These are phyloP conservation scores for Mesitornis unicolor DNA, from an alignment of 2,113 vertebrate genomes.

Conservation along the genomic window DNA sequence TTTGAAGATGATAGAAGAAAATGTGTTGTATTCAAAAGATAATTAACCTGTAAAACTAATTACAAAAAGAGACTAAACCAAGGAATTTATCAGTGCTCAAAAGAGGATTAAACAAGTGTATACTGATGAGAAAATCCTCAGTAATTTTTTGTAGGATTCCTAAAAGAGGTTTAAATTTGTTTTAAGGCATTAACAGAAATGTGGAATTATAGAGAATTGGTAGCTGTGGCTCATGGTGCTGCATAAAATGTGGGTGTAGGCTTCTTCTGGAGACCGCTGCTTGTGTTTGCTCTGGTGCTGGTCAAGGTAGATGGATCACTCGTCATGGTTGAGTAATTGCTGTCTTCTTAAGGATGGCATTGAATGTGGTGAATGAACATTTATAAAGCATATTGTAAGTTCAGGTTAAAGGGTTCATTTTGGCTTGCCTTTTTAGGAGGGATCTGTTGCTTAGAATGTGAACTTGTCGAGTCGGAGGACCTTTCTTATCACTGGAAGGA, in stretches of 20 bases:
- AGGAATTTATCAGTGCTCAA: conserved; percentile 12
- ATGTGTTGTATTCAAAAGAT: conserved; percentile 16
- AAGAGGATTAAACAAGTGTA: conserved; percentile 28
- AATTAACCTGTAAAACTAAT: conserved; percentile 53
- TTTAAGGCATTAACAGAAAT: not conserved
- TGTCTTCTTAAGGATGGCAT: not conserved
- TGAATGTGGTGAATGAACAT: not conserved
- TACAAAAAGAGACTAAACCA: conserved; percentile 16
- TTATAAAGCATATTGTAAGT: not conserved
- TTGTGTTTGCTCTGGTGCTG: not conserved
- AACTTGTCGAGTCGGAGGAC: not conserved
- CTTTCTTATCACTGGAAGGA: not conserved
- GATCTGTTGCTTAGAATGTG: not conserved
- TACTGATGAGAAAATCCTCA: conserved; percentile 24
- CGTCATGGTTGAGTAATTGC: not conserved
- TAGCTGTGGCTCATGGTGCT: not conserved
- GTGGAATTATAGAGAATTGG: not conserved
- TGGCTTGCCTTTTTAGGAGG: not conserved
- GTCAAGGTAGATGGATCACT: not conserved
- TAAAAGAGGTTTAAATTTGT: not conserved
- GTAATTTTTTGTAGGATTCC: not conserved
- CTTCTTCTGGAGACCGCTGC: not conserved
- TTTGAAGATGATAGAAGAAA: not conserved
- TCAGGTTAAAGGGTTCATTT: not conserved
- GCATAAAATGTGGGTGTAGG: not conserved